Evolutionary conservation across 2,888 invertebrate species (phyloP).

Genomic region (Cyclophora albipunctata): DNA sequence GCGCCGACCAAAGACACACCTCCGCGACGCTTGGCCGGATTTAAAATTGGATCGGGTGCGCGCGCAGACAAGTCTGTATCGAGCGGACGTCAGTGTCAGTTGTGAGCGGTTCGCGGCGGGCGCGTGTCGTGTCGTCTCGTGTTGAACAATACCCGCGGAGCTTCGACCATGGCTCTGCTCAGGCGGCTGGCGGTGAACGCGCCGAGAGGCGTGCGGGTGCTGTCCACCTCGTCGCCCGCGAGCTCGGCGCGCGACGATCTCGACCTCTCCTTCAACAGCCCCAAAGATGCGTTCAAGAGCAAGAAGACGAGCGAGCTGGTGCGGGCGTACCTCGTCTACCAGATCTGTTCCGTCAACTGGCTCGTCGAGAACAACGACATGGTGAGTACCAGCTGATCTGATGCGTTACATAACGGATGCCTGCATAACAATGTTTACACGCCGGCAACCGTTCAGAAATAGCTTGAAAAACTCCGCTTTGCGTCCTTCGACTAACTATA

Average conservation of each 20-base stretch:
- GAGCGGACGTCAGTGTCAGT: slow-evolving; percentile 59
- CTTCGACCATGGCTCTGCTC: slow-evolving; percentile 61
- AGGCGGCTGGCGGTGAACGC: slow-evolving; percentile 55
- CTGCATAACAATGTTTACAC: slow-evolving; percentile 34
- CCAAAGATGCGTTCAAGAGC: slow-evolving; percentile 94
- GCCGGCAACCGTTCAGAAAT: slow-evolving; percentile 38
- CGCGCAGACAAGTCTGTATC: slow-evolving; percentile 59
- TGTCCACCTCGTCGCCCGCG: slow-evolving; percentile 40
- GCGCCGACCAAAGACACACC: slow-evolving; percentile 54
- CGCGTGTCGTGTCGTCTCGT: slow-evolving; percentile 39
- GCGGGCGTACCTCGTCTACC: slow-evolving; percentile 93
- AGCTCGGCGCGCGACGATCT: slow-evolving; percentile 77
- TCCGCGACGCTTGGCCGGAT: slow-evolving; percentile 41
- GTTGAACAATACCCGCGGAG: slow-evolving; percentile 41
- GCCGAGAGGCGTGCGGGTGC: slow-evolving; percentile 48
- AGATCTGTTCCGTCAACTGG: slow-evolving; percentile 89
- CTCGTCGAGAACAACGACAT: slow-evolving; percentile 94
- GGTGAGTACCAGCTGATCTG: slow-evolving; percentile 78
- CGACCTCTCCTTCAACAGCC: slow-evolving; percentile 91
- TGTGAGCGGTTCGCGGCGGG: slow-evolving; percentile 41
- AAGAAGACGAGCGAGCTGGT: slow-evolving; percentile 95
- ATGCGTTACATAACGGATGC: slow-evolving; percentile 47
- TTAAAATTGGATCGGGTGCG: slow-evolving; percentile 68
- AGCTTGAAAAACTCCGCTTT: slow-evolving; percentile 38
- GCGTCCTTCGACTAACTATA: slow-evolving; percentile 18